A percentile compares a stretch with the other conserved stretches of the same genome.
Evolutionary conservation across 2,797 vertebrate species (phyloP).

Genomic region (Chloroceryle inda): DNA sequence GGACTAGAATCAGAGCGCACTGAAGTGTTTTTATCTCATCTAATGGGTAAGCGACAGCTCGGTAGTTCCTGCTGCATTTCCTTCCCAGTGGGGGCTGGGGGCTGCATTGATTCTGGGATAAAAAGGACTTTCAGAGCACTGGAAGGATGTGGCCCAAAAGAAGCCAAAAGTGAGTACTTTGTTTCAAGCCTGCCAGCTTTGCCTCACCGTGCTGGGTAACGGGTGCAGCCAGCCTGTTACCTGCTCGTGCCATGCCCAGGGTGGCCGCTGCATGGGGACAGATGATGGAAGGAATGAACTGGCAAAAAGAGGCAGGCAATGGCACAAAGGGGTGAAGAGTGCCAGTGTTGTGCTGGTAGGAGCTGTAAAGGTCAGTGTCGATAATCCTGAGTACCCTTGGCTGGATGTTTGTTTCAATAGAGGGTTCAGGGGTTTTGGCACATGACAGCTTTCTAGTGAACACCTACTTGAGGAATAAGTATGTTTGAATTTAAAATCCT

Average conservation of each 20-base stretch:
- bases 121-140: slow-evolving; percentile 63
- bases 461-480: not conserved
- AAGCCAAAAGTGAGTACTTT: not conserved
- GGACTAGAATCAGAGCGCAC: slow-evolving; percentile 44
- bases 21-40: slow-evolving; percentile 69
- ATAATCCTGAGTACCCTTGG: fast-evolving
- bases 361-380: not conserved
- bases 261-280: not conserved
- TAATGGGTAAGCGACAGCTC: slow-evolving; percentile 42
- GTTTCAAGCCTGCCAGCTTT: not conserved
- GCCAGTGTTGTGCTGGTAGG: not conserved
- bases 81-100: slow-evolving; percentile 46
- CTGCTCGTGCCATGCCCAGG: not conserved
- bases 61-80: slow-evolving; percentile 60
- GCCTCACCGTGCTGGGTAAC: not conserved
- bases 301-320: not conserved
- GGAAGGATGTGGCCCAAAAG: slow-evolving; percentile 9
- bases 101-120: slow-evolving; percentile 63
- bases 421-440: not conserved
- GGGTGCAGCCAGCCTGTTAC: not conserved
- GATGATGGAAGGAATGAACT: not conserved
- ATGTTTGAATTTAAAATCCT: not conserved
- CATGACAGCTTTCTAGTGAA: not conserved
- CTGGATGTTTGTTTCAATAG: not conserved
- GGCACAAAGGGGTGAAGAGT: not conserved